A percentile compares a stretch with the other conserved stretches of the same genome.
Evolutionary conservation across 2,113 vertebrate genomes (phyloP).

Genomic region (Oreochromis niloticus): DNA sequence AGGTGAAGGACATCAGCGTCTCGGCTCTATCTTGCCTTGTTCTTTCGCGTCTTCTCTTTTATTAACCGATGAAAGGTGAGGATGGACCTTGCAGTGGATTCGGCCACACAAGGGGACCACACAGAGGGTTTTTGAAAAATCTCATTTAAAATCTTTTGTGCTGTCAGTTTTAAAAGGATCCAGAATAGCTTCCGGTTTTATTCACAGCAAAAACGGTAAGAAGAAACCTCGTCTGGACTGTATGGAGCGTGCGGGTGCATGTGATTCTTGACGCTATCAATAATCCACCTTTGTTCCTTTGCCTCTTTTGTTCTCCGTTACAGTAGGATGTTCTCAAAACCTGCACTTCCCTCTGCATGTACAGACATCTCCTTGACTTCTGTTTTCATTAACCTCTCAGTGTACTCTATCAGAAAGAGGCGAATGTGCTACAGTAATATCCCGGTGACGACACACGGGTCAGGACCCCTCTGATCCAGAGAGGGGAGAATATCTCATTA

Average conservation of each 20-base stretch:
- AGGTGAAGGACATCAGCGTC: slow-evolving; percentile 26
- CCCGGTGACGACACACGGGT: slow-evolving; percentile 62
- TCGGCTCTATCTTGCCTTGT: neutral
- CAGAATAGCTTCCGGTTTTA: neutral
- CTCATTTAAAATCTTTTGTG: slow-evolving; percentile 2
- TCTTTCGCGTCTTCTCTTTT: neutral
- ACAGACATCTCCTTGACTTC: slow-evolving; percentile 32
- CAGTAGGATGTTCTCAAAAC: neutral
- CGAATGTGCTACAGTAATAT: slow-evolving; percentile 54
- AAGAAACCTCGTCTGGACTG: neutral
- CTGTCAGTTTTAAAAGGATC: neutral
- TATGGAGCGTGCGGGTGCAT: neutral
- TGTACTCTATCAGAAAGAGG: slow-evolving; percentile 38
- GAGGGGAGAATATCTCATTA: slow-evolving; percentile 74
- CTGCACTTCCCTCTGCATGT: neutral
- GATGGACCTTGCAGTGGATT: neutral
- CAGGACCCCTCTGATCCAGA: slow-evolving; percentile 67
- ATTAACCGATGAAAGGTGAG: slow-evolving; percentile 12
- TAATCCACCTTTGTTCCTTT: neutral
- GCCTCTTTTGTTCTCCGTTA: neutral
- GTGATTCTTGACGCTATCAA: neutral
- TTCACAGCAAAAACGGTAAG: neutral
- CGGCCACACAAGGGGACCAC: neutral
- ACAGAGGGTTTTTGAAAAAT: neutral
- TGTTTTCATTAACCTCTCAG: slow-evolving; percentile 64